Evolutionary conservation across 2,113 vertebrate species (phyloP).

Genomic region (Psettodes erumei): DNA sequence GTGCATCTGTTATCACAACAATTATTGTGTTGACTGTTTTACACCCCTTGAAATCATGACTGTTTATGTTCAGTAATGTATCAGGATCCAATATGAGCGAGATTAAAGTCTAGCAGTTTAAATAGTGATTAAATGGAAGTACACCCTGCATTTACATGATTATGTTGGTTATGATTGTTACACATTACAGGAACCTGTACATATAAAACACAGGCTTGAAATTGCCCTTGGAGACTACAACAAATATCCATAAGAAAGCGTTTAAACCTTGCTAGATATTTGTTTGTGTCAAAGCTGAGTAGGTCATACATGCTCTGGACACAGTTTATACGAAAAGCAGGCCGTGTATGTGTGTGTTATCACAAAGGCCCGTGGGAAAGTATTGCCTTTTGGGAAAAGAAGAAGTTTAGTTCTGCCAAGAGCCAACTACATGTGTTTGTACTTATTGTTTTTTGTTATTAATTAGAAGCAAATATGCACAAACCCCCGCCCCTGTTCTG

Average conservation of each 20-base stretch:
- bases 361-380: neutral
- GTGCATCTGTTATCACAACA: neutral
- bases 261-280: neutral
- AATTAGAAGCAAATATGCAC: conserved; percentile 29
- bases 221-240: neutral
- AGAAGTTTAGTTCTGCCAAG: conserved; percentile 19
- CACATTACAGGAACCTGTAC: neutral
- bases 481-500: conserved; percentile 4
- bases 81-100: neutral
- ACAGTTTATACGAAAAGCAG: conserved; percentile 13
- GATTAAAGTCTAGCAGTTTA: neutral
- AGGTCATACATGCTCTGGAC: neutral
- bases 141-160: neutral
- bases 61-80: neutral
- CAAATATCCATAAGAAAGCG: neutral
- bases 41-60: neutral
- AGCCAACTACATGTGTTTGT: conserved; percentile 47
- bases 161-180: neutral
- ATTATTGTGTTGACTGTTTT: conserved; percentile 9
- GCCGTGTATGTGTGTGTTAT: neutral
- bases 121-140: conserved; percentile 7
- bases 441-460: conserved; percentile 53
- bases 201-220: neutral
- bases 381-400: conserved; percentile 22
- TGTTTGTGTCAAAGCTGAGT: conserved; percentile 4